Percentiles rank a stretch among this genome's conserved stretches.
phyloP scores from a whole-genome alignment of 2,797 vertebrate genomes.

The Sandelia bainsii region DNA sequence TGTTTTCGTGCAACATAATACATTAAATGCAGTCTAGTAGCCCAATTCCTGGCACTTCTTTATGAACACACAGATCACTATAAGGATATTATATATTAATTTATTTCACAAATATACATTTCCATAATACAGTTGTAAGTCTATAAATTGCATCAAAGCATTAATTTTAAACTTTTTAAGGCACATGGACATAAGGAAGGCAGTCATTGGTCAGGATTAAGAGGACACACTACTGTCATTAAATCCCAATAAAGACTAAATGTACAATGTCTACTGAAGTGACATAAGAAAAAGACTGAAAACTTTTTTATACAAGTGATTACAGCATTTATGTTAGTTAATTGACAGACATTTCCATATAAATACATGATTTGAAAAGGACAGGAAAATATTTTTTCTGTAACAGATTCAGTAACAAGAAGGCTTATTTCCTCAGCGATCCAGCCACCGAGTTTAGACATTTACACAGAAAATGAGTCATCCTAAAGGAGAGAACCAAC shows the following conservation, averaged over 20 bases:
- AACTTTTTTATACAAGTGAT: neutral
- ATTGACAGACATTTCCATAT: neutral
- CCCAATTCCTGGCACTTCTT: no score
- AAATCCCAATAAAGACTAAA: neutral
- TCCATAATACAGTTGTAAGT: constrained; percentile 49
- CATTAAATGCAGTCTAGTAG: no score
- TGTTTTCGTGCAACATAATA: no score
- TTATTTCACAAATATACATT: constrained; percentile 59
- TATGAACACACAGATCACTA: neutral
- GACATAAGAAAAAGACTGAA: neutral
- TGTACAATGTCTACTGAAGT: constrained; percentile 7
- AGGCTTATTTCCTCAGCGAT: constrained; percentile 46
- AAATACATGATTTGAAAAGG: constrained; percentile 30
- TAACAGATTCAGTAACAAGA: constrained; percentile 10
- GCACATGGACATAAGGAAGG: constrained; percentile 12
- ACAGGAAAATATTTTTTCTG: neutral
- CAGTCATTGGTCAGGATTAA: neutral
- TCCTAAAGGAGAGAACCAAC: neutral
- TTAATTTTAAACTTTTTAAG: constrained; percentile 19
- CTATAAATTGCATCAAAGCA: constrained; percentile 39
- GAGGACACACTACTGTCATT: constrained; percentile 1
- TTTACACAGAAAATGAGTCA: constrained; percentile 21
- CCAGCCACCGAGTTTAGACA: constrained; percentile 62
- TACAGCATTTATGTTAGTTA: no score
- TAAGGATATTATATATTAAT: constrained; percentile 49